A percentile compares a stretch with the other conserved stretches of the same genome.
These are phyloP conservation scores for Rhinogobius similis DNA, from an alignment of 2,113 vertebrate species.

Conservation along the genomic window DNA sequence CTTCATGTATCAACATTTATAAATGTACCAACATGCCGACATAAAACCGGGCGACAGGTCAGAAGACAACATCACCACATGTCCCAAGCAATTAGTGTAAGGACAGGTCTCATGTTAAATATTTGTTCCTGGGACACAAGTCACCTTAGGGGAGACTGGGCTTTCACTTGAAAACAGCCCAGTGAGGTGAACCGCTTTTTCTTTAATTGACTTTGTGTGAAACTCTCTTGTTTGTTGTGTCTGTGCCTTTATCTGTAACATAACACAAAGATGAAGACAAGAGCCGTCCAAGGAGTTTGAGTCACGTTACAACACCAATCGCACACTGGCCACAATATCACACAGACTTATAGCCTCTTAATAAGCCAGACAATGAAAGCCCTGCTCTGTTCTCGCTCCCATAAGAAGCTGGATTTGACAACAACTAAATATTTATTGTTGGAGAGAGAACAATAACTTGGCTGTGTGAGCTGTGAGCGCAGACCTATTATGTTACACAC, in stretches of 20 bases:
- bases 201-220: conserved; percentile 96
- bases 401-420: conserved; percentile 35
- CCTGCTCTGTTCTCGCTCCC: conserved; percentile 34
- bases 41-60: neutral
- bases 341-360: conserved; percentile 42
- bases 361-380: conserved; percentile 45
- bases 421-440: conserved; percentile 28
- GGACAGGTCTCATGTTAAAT: neutral
- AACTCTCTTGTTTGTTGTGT: conserved; percentile 92
- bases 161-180: conserved; percentile 83
- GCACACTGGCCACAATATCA: conserved; percentile 21
- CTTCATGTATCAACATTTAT: neutral
- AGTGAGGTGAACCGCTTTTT: conserved; percentile 90
- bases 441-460: conserved; percentile 43
- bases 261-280: conserved; percentile 40
- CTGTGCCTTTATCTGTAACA: conserved; percentile 89
- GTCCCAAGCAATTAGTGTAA: conserved; percentile 29
- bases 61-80: neutral
- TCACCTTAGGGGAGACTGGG: conserved; percentile 84
- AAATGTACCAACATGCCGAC: neutral
- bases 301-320: conserved; percentile 25
- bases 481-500: conserved; percentile 56
- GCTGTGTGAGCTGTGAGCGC: conserved; percentile 25
- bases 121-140: conserved; percentile 6
- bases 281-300: conserved; percentile 22